Conservation (phyloP, 1,140 invertebrate species). For the Orius laevigatus region DNA sequence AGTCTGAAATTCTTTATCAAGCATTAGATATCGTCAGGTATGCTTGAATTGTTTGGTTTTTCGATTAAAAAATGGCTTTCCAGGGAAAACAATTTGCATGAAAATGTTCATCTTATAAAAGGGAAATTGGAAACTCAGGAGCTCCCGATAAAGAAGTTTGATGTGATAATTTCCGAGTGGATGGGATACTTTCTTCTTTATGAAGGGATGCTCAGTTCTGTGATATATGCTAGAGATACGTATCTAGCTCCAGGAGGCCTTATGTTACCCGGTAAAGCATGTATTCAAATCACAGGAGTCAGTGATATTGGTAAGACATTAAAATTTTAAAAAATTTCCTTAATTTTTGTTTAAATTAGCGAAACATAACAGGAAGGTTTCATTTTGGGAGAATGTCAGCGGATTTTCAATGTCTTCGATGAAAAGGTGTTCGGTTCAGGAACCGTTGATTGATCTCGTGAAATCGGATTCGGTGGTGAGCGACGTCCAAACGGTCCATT, state of each 20-base stretch:
- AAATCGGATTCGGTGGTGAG: conserved; percentile 58
- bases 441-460: conserved; percentile 78
- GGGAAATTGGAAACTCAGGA: conserved; percentile 82
- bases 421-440: conserved; percentile 70
- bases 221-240: conserved; percentile 80
- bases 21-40: conserved; percentile 74
- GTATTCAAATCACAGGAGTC: conserved; percentile 76
- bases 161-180: conserved; percentile 97
- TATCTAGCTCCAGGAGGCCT: conserved; percentile 66
- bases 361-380: conserved; percentile 52
- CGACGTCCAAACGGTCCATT: conserved; percentile 40
- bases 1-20: conserved; percentile 73
- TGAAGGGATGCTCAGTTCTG: conserved; percentile 92
- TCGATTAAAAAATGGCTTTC: conserved; percentile 28
- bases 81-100: conserved; percentile 55
- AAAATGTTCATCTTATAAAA: conserved; percentile 59
- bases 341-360: conserved; percentile 28
- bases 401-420: conserved; percentile 94
- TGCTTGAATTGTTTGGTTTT: conserved; percentile 39
- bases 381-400: conserved; percentile 93
- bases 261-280: conserved; percentile 62
- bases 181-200: conserved; percentile 99
- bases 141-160: conserved; percentile 68
- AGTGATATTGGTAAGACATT: conserved; percentile 57
- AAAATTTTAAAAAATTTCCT: conserved; percentile 6